Conservation (phyloP, 2,113 vertebrate species). For the Anarhynchus alexandrinus region DNA sequence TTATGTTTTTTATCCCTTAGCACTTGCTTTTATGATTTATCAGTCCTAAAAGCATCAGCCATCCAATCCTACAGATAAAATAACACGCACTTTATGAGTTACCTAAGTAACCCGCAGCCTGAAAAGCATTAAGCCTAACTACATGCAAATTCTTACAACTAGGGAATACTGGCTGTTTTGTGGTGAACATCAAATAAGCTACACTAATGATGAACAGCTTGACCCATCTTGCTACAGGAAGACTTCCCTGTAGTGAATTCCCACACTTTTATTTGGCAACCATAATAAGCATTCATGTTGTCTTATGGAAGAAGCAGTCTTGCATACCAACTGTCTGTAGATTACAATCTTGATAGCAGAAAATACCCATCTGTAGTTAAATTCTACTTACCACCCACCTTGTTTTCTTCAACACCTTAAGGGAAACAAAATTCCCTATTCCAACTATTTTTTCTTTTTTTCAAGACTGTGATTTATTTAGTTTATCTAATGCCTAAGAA, state of each 20-base stretch:
- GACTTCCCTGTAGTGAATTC: neutral
- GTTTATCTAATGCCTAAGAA: neutral
- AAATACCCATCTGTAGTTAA: neutral
- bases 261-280: neutral
- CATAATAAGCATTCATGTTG: neutral
- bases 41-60: neutral
- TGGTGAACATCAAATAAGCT: neutral
- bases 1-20: neutral
- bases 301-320: neutral
- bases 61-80: neutral
- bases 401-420: neutral
- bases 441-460: neutral
- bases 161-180: neutral
- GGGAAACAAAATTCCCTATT: neutral
- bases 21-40: neutral
- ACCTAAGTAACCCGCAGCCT: neutral
- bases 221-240: neutral
- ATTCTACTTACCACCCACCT: constrained; percentile 8
- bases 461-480: neutral
- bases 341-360: neutral
- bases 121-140: neutral
- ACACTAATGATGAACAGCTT: neutral
- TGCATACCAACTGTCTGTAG: neutral
- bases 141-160: neutral
- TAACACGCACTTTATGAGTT: no score